Evolutionary conservation across 2,888 invertebrate species (phyloP), one percentile per base, ranked within the genome.

Genomic region (Mythimna ferrago): DNA sequence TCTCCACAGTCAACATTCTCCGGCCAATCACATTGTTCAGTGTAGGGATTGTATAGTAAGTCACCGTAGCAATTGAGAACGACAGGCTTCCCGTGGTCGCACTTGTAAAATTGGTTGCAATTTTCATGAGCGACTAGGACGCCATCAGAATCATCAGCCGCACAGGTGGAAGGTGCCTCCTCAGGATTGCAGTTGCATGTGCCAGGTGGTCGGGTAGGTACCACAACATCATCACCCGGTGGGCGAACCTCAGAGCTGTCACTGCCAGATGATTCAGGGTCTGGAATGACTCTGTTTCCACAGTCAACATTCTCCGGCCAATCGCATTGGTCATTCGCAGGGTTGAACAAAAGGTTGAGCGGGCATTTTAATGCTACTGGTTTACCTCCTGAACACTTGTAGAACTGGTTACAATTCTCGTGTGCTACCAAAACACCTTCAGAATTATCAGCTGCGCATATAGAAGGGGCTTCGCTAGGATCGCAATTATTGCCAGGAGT

Each of bases 341-440:
- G 87, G 57, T 91, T 89, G 72, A 85, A 92, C 1, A 89, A 19
- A 0, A 91, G 85, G 19, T 66, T 75, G 0, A 26, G 54, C 4
- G 79, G 76, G 48, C 92, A 92, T 3, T 9, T 35, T 0, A 86
- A 11, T 0, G 77, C 76, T 6, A 90, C 85, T 0, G 91, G 89
- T 19, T 56, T 63, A 0, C 92, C 90, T 4, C 74, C 26, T 5
- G 19, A 57, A 48, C 92, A 92, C 9, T 77, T 77, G 72, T 91
- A 92, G 76, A 90, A 92, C 64, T 90, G 81, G 58, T 90, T 88
- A 70, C 92, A 92, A 60, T 89, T 87, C 73, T 91, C 90, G 51
- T 91, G 88, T 5, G 89, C 89, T 0, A 92, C 78, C 0, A 91
- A 70, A 10, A 82, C 65, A 1, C 90, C 88, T 0, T 91, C 87